A percentile compares a stretch with the other conserved stretches of the same genome.
phyloP scores from a whole-genome alignment of 2,797 vertebrate genomes.

The Poecilia picta region DNA sequence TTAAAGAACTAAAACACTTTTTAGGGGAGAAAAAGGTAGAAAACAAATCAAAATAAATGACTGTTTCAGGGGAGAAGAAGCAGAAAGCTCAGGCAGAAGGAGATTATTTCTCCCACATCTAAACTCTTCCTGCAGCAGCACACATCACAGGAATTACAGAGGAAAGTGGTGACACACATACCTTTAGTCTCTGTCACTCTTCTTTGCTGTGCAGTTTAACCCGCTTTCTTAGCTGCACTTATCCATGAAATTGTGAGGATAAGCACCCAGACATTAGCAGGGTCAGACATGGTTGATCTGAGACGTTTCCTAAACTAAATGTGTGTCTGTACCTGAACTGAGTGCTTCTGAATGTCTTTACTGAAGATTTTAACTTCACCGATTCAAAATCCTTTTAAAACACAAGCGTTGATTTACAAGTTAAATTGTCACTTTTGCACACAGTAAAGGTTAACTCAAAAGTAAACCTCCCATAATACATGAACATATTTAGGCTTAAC shows the following conservation, averaged over 20 bases:
- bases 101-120: slow-evolving; percentile 4
- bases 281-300: background rate
- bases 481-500: background rate
- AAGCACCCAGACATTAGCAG: background rate
- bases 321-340: background rate
- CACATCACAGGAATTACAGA: background rate
- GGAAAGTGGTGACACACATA: background rate
- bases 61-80: slow-evolving; percentile 11
- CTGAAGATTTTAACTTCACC: background rate
- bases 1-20: slow-evolving; percentile 7
- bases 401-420: background rate
- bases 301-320: background rate
- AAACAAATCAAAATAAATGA: slow-evolving; percentile 25
- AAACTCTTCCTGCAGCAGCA: background rate
- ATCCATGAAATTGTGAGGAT: slow-evolving; percentile 10
- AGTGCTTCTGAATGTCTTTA: no score
- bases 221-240: background rate
- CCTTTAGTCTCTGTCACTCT: background rate
- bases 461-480: background rate
- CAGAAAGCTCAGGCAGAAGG: slow-evolving; percentile 3
- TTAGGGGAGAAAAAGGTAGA: slow-evolving; percentile 1
- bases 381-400: background rate
- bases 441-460: background rate
- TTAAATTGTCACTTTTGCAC: background rate
- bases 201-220: background rate